Percentiles rank a stretch among this genome's conserved stretches.
These are phyloP conservation scores for Brevimyrus niger DNA, from an alignment of 2,113 vertebrate genomes.

Conservation along the genomic window DNA sequence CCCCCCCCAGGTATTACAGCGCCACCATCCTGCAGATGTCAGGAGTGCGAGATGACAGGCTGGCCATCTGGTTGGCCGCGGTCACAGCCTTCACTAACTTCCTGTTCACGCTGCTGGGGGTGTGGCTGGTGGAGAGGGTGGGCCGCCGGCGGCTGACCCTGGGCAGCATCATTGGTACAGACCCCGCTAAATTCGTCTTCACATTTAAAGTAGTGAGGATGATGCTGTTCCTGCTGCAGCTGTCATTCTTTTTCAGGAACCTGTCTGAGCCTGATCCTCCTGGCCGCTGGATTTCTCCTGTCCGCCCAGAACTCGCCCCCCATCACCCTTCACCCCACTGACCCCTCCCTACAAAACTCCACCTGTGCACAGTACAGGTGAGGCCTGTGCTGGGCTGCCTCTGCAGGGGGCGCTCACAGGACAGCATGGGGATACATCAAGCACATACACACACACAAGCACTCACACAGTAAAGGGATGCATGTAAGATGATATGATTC, in stretches of 20 bases:
- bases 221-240: not conserved
- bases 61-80: conserved; percentile 91
- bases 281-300: conserved; percentile 84
- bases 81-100: conserved; percentile 92
- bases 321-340: conserved; percentile 71
- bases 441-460: not conserved
- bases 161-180: conserved; percentile 79
- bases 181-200: not conserved
- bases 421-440: not conserved
- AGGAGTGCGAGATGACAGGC: conserved; percentile 79
- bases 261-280: conserved; percentile 73
- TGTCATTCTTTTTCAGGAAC: conserved; percentile 65
- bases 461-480: not conserved
- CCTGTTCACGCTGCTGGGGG: conserved; percentile 86
- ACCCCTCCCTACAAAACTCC: conserved; percentile 71
- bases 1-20: conserved; percentile 83
- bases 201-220: not conserved
- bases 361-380: conserved; percentile 85
- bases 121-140: conserved; percentile 92
- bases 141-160: conserved; percentile 86
- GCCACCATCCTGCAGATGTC: conserved; percentile 99
- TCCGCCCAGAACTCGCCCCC: conserved; percentile 84
- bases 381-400: conserved; percentile 35
- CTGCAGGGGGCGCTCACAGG: not conserved
- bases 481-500: not conserved